These are phyloP conservation scores for Neogale vison DNA, from an alignment of 2,113 vertebrate genomes.

Conservation along the genomic window DNA sequence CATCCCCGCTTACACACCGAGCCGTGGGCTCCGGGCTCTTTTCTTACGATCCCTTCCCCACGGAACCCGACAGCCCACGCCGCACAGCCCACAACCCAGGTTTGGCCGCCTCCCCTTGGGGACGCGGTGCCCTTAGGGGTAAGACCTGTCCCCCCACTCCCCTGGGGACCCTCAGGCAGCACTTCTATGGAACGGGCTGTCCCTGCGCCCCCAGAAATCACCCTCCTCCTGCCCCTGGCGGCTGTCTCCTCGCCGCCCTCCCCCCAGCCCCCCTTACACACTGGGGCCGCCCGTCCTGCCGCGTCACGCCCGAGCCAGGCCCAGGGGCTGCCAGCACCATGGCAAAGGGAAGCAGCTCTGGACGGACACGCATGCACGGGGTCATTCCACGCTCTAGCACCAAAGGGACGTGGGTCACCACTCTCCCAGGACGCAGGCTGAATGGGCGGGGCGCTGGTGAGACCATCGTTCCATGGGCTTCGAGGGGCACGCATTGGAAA, in stretches of 20 bases:
- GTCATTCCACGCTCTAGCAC: no score
- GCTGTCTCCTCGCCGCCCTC: rapidly evolving
- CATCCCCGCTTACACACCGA: background rate
- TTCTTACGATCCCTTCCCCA: rapidly evolving
- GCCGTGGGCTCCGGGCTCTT: background rate
- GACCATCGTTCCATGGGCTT: rapidly evolving
- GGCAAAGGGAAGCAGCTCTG: no score
- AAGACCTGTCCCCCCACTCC: background rate
- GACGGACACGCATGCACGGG: rapidly evolving
- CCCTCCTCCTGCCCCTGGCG: background rate
- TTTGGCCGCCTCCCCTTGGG: background rate
- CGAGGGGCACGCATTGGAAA: rapidly evolving
- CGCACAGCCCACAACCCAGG: rapidly evolving
- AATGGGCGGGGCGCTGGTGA: background rate
- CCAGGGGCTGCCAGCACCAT: rapidly evolving
- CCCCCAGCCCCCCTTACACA: rapidly evolving
- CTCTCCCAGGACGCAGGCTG: rapidly evolving
- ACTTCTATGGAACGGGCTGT: rapidly evolving
- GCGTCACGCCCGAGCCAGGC: background rate
- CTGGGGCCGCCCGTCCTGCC: background rate
- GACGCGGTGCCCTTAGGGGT: rapidly evolving
- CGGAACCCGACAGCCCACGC: background rate
- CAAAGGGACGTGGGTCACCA: rapidly evolving
- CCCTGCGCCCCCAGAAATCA: background rate
- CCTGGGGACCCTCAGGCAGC: background rate